Percentiles rank a stretch among this genome's conserved stretches.
Evolutionary conservation across 2,113 vertebrate genomes (phyloP).

Genomic region (Cervus canadensis): DNA sequence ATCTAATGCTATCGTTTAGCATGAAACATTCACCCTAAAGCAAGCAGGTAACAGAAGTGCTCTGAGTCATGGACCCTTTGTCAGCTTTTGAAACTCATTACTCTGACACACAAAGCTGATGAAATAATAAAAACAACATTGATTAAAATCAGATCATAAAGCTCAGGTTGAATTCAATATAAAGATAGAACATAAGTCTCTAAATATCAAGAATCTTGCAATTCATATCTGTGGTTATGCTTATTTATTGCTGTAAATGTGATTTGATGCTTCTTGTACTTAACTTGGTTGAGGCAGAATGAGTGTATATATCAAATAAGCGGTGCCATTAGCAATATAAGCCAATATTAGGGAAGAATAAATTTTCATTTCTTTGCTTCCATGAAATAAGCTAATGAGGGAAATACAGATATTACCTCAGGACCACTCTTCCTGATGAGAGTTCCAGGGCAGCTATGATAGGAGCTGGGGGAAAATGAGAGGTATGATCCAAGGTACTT

Average conservation of each 20-base stretch:
- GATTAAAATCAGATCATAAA: slow-evolving; percentile 22
- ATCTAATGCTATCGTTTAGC: not conserved
- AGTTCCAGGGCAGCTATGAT: not conserved
- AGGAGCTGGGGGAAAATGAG: not conserved
- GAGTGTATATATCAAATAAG: not conserved
- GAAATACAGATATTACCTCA: not conserved
- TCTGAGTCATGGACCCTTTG: not conserved
- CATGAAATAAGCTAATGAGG: not conserved
- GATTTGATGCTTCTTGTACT: not conserved
- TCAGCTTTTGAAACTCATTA: not conserved
- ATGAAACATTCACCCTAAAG: not conserved
- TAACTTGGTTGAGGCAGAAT: not conserved
- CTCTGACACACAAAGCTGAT: not conserved
- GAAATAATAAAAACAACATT: not conserved
- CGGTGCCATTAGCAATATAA: not conserved
- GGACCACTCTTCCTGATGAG: accelerated
- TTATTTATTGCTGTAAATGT: not conserved
- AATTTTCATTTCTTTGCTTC: not conserved
- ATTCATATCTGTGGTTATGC: not conserved
- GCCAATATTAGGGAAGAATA: not conserved
- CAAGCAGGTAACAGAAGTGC: not conserved
- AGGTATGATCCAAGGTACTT: not conserved
- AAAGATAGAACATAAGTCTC: not conserved
- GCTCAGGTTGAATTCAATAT: slow-evolving; percentile 2
- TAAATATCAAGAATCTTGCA: not conserved